Conservation (phyloP, 2,888 invertebrate genomes). For the Ypsolopha sequella region DNA sequence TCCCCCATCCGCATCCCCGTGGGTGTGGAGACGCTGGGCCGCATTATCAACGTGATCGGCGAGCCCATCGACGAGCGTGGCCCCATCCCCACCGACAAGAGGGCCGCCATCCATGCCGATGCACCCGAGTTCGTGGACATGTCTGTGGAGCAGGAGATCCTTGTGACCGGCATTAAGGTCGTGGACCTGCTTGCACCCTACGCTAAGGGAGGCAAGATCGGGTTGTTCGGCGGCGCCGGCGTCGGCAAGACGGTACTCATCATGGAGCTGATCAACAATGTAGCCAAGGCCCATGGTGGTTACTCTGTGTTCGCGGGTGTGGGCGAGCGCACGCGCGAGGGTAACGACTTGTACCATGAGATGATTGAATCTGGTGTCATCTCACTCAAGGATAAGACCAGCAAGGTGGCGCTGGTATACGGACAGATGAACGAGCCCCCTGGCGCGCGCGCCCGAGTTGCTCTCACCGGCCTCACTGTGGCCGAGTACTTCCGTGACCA, state of each 20-base stretch:
- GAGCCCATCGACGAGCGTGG: constrained; percentile 87
- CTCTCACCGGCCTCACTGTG: constrained; percentile 91
- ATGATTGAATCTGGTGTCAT: constrained; percentile 97
- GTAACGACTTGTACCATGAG: constrained; percentile 96
- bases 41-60: constrained; percentile 95
- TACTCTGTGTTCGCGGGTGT: constrained; percentile 97
- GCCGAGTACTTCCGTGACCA: constrained; percentile 96
- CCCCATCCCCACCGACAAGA: constrained; percentile 83
- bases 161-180: constrained; percentile 88
- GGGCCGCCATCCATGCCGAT: constrained; percentile 91
- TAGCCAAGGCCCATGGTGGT: constrained; percentile 95
- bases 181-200: constrained; percentile 94
- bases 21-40: constrained; percentile 89
- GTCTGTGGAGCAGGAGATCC: constrained; percentile 94
- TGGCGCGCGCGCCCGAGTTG: constrained; percentile 94
- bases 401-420: constrained; percentile 94
- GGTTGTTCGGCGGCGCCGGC: constrained; percentile 93
- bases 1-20: constrained; percentile 94
- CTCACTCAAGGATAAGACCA: constrained; percentile 88
- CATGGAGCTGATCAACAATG: constrained; percentile 96
- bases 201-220: constrained; percentile 93
- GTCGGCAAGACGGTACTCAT: constrained; percentile 96
- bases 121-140: constrained; percentile 95
- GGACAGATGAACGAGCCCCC: constrained; percentile 99
- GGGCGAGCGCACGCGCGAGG: constrained; percentile 95